These are phyloP conservation scores for Drosophila monieri DNA, from an alignment of 2,888 invertebrate species.

Conservation along the genomic window DNA sequence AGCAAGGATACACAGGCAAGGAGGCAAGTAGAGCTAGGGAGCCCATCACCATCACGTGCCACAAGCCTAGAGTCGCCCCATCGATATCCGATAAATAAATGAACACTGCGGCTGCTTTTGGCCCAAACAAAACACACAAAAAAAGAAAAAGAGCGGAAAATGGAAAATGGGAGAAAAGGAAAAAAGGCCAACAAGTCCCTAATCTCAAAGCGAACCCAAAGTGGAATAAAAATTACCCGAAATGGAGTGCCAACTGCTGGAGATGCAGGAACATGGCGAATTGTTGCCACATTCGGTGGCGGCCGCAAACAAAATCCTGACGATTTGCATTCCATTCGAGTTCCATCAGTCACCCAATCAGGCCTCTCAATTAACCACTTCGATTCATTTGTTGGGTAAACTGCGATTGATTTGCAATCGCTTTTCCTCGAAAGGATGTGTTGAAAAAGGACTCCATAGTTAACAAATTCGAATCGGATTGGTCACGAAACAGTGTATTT, in stretches of 20 bases:
- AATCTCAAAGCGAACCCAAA: slow-evolving; percentile 15
- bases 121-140: slow-evolving; percentile 6
- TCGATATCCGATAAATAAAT: slow-evolving; percentile 40
- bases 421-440: neutral
- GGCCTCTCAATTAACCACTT: slow-evolving; percentile 27
- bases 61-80: slow-evolving; percentile 21
- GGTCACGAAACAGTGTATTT: neutral
- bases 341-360: slow-evolving; percentile 6
- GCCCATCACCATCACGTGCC: slow-evolving; percentile 21
- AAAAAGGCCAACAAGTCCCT: slow-evolving; percentile 15
- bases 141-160: neutral
- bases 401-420: slow-evolving; percentile 6
- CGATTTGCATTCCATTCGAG: slow-evolving; percentile 18
- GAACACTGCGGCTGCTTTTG: slow-evolving; percentile 31
- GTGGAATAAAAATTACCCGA: slow-evolving; percentile 13
- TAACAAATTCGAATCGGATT: neutral
- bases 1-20: neutral
- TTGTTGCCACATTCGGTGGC: slow-evolving; percentile 1
- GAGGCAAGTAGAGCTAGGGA: neutral
- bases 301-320: slow-evolving; percentile 6
- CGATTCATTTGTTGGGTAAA: slow-evolving; percentile 16
- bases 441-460: neutral
- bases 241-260: slow-evolving; percentile 34
- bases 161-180: neutral
- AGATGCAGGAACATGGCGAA: slow-evolving; percentile 24